phyloP scores from a whole-genome alignment of 2,113 vertebrate genomes.

The Cyanoderma ruficeps region DNA sequence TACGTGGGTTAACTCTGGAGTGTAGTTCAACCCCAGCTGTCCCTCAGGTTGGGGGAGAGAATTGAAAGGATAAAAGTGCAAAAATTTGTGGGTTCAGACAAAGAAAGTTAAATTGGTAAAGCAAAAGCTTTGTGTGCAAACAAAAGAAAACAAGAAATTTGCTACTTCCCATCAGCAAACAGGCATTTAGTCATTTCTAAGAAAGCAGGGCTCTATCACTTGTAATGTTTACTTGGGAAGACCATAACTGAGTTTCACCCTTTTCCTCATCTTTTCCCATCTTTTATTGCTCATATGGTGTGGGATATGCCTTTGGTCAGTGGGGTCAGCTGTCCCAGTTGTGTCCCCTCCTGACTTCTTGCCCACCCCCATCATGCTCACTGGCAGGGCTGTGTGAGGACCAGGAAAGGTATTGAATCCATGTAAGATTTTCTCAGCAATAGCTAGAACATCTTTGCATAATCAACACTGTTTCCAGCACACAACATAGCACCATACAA shows the following conservation, averaged over 20 bases:
- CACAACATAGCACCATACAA: neutral
- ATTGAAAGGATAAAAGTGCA: neutral
- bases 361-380: neutral
- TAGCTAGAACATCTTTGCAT: neutral
- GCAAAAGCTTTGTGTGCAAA: neutral
- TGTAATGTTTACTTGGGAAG: neutral
- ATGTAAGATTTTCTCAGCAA: neutral
- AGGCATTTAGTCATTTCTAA: neutral
- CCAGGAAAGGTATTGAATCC: neutral
- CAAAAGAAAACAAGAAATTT: neutral
- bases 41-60: neutral
- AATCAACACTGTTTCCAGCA: neutral
- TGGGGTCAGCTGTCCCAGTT: neutral
- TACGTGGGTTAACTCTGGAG: neutral
- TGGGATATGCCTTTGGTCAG: neutral
- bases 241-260: accelerated
- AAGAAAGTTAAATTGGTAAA: neutral
- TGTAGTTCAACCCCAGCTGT: neutral
- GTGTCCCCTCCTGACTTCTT: neutral
- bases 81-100: accelerated
- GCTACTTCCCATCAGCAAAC: neutral
- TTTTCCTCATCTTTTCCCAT: neutral
- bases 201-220: neutral
- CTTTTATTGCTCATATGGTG: neutral
- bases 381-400: neutral